Evolutionary conservation across 1,140 invertebrate genomes (phyloP).

Genomic region (Ooceraea biroi): DNA sequence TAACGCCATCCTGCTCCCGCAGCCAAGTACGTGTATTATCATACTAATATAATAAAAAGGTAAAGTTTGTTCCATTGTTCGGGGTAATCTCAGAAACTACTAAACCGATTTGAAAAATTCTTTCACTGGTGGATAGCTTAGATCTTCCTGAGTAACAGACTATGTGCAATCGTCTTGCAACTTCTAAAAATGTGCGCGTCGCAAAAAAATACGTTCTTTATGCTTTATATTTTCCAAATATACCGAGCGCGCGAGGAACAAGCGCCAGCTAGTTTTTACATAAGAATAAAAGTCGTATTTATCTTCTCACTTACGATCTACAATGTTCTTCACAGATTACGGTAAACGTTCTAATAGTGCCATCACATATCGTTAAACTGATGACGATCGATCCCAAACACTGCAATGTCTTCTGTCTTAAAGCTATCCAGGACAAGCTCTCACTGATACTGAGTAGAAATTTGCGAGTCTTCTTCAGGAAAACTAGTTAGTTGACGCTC

Average conservation of each 20-base stretch:
- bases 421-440: slow-evolving; percentile 80
- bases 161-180: no score
- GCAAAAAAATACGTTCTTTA: no score
- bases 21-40: slow-evolving; percentile 1
- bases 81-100: no score
- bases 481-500: slow-evolving; percentile 76
- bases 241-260: no score
- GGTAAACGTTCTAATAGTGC: slow-evolving; percentile 75
- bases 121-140: no score
- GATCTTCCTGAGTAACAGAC: no score
- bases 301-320: not conserved
- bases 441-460: slow-evolving; percentile 76
- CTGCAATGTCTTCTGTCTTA: slow-evolving; percentile 78
- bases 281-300: not conserved
- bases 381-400: slow-evolving; percentile 73
- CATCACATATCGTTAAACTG: slow-evolving; percentile 75
- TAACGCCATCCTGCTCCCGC: slow-evolving; percentile 38
- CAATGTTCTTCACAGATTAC: slow-evolving; percentile 48
- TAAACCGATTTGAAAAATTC: no score
- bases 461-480: slow-evolving; percentile 73
- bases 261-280: no score
- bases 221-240: no score
- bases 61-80: no score
- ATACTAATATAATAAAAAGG: no score
- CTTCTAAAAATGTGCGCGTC: no score